phyloP scores from a whole-genome alignment of 1,140 invertebrate genomes.

The Bicyclus anynana region DNA sequence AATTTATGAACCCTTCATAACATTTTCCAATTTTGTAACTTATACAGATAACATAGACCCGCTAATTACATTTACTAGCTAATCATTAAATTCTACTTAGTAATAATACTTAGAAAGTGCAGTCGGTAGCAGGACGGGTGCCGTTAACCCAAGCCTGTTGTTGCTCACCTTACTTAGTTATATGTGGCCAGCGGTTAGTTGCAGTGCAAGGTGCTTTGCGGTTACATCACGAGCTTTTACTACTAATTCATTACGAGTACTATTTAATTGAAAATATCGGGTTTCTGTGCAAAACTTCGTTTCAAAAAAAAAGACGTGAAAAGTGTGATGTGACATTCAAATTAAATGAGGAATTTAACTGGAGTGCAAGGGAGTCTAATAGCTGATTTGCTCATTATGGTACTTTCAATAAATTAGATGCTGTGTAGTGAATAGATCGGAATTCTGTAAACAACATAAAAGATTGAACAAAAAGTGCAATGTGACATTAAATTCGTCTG shows the following conservation, averaged over 20 bases:
- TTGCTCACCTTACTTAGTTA: neutral
- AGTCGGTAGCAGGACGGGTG: constrained; percentile 5
- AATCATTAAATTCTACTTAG: constrained; percentile 13
- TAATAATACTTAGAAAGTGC: constrained; percentile 10
- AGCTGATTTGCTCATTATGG: too few relatives aligned
- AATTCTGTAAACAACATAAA: too few relatives aligned
- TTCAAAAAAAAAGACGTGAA: too few relatives aligned
- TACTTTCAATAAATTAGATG: too few relatives aligned
- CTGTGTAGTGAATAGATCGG: too few relatives aligned
- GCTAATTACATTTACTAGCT: constrained; percentile 10
- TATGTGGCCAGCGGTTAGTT: constrained; percentile 10
- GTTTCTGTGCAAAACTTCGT: neutral
- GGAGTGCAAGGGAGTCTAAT: too few relatives aligned
- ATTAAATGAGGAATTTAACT: too few relatives aligned
- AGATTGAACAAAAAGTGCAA: too few relatives aligned
- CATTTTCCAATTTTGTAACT: neutral
- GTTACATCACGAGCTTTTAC: neutral
- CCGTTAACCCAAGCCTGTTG: constrained; percentile 19
- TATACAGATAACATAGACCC: neutral
- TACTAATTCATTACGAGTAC: neutral
- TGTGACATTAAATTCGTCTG: too few relatives aligned
- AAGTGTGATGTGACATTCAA: too few relatives aligned
- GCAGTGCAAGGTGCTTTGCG: neutral
- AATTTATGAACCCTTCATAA: too few relatives aligned
- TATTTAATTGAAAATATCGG: neutral